Evolutionary conservation across 2,888 invertebrate genomes (phyloP), one percentile per base, ranked within the genome.

Genomic region (Zelleria hepariella): DNA sequence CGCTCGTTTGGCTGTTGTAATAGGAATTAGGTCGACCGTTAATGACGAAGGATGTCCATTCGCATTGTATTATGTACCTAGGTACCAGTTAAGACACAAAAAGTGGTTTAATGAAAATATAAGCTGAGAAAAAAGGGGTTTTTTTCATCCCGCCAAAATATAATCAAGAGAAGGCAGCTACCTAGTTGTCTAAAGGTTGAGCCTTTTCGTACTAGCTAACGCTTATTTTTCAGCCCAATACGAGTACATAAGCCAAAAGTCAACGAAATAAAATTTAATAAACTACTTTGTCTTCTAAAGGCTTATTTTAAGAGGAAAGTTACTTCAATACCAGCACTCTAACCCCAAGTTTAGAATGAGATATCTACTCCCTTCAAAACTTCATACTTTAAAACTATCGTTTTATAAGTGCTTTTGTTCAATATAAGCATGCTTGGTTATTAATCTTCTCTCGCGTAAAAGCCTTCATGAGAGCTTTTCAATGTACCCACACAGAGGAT

Each of bases 11-110:
- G n/a, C n/a, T n/a, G n/a, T 32, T 7, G 32, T 6, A 32, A 32
- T 32, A 61, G 26, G 47, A 56, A 56, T 26, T 59, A 47, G 59
- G 56, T 59, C 56, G 56, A 15, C 32, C 32, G 32, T 2, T 15
- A 15, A 2, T 15, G 32, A 15, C 15, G 21, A 25, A 32, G 26
- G 47, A n/a, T n/a, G n/a, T n/a, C n/a, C n/a, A n/a, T n/a, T n/a
- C n/a, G n/a, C n/a, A n/a, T n/a, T n/a, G n/a, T n/a, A n/a, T n/a
- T n/a, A 8, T 20, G n/a, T 51, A 20, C 51, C 20, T 51, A 18
- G 18, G 7, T n/a, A 51, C 7, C 10, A 6, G 15, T 51, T 53
- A 53, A 53, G 53, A n/a, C 26, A 53, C 53, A 53, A 21, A 42
- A 53, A 53, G 18, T 24, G 53, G n/a, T n/a, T n/a, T n/a, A 23